phyloP scores from a whole-genome alignment of 2,888 invertebrate genomes.

The Dusona sp. region DNA sequence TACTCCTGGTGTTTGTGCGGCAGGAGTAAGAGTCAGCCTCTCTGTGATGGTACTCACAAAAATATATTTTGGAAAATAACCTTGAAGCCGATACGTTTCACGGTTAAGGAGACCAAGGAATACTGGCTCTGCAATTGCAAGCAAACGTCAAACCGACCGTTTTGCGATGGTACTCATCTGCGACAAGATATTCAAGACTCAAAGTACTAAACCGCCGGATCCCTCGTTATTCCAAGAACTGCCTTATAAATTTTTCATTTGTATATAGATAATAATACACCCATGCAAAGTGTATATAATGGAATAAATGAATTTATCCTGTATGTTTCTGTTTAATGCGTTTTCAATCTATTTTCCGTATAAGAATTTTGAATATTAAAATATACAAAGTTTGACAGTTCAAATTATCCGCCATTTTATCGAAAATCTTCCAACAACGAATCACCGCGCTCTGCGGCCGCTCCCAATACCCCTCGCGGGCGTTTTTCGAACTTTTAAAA shows the following conservation, averaged over 20 bases:
- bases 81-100: conserved; percentile 92
- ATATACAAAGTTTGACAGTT: not conserved
- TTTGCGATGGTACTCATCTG: conserved; percentile 98
- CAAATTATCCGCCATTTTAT: conserved; percentile 15
- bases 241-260: conserved; percentile 1
- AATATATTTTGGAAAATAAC: conserved; percentile 90
- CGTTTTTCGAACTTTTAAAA: not conserved
- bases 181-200: conserved; percentile 88
- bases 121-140: conserved; percentile 99
- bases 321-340: not conserved
- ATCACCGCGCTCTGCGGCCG: not conserved
- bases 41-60: conserved; percentile 97
- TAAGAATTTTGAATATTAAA: not conserved
- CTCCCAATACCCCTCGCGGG: not conserved
- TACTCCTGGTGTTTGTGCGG: conserved; percentile 97
- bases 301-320: conserved; percentile 42
- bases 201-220: not conserved
- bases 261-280: conserved; percentile 12
- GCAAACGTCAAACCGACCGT: conserved; percentile 96
- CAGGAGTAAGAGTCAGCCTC: conserved; percentile 94
- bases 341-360: not conserved
- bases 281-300: conserved; percentile 18
- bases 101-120: conserved; percentile 94
- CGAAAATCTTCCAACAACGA: not conserved
- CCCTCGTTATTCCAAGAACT: not conserved